These are phyloP conservation scores for Etheostoma spectabile DNA, from an alignment of 2,113 vertebrate genomes.

Conservation along the genomic window DNA sequence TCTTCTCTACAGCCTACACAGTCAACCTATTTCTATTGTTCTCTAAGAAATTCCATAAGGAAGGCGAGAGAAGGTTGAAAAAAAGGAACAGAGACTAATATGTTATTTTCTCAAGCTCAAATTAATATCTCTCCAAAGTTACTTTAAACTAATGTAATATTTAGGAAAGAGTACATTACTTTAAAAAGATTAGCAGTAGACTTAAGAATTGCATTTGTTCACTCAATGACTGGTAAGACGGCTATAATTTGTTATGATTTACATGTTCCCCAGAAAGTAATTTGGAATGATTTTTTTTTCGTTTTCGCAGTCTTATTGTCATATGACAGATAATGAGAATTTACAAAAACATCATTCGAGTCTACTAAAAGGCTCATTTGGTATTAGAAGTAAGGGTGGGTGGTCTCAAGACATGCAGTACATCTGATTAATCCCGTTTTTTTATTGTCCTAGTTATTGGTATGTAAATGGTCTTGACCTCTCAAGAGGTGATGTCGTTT, in stretches of 20 bases:
- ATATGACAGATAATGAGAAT: not conserved
- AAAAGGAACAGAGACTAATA: not conserved
- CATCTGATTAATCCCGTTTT: not conserved
- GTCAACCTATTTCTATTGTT: not conserved
- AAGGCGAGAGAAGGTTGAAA: not conserved
- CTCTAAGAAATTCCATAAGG: not conserved
- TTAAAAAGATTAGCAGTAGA: not conserved
- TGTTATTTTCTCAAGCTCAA: not conserved
- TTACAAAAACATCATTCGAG: not conserved
- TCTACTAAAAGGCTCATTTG: not conserved
- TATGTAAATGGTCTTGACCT: constrained; percentile 90
- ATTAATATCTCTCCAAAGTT: not conserved
- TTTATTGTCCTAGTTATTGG: constrained; percentile 74
- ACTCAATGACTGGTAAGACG: not conserved
- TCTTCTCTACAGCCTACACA: not conserved
- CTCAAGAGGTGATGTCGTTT: constrained; percentile 89
- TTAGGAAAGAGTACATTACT: not conserved
- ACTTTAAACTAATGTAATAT: not conserved
- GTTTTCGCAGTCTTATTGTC: not conserved
- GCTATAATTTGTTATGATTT: not conserved
- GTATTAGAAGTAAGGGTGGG: not conserved
- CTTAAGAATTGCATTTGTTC: not conserved
- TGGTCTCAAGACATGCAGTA: not conserved
- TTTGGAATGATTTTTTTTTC: not conserved
- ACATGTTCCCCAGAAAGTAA: not conserved